Evolutionary conservation across 2,113 vertebrate species (phyloP).

Genomic region (Passer montanus): DNA sequence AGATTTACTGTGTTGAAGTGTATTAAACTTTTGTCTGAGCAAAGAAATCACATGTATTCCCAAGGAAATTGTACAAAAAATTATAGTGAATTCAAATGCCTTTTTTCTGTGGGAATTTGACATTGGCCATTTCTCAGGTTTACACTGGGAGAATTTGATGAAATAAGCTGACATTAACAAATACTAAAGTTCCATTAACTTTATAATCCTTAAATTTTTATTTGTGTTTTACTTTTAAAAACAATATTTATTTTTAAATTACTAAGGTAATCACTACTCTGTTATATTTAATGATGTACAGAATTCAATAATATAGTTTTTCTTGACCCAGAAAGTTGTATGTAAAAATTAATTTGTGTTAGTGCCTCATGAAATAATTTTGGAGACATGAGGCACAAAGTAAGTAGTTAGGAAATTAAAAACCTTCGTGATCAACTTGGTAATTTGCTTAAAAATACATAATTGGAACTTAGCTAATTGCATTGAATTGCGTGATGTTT

Average conservation of each 20-base stretch:
- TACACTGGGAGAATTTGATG: background rate
- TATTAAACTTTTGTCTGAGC: background rate
- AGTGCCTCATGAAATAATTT: background rate
- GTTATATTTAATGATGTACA: background rate
- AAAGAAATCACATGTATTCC: background rate
- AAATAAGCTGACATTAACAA: background rate
- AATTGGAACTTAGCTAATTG: background rate
- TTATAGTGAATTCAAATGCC: background rate
- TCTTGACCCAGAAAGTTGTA: background rate
- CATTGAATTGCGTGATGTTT: background rate
- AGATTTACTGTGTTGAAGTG: background rate
- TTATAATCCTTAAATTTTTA: background rate
- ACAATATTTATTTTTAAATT: background rate
- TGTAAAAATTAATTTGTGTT: background rate
- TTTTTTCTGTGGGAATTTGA: background rate
- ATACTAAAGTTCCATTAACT: background rate
- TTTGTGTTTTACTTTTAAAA: background rate
- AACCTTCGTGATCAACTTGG: background rate
- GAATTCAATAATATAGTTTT: background rate
- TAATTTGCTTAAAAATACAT: background rate
- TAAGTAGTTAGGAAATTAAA: background rate
- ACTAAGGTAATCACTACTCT: background rate
- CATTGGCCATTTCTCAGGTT: background rate
- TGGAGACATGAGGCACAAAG: background rate
- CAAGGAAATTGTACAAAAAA: background rate